Percentiles rank a stretch among this genome's conserved stretches.
Evolutionary conservation across 2,797 vertebrate genomes (phyloP).

Genomic region (Paedocypris micromegethes): DNA sequence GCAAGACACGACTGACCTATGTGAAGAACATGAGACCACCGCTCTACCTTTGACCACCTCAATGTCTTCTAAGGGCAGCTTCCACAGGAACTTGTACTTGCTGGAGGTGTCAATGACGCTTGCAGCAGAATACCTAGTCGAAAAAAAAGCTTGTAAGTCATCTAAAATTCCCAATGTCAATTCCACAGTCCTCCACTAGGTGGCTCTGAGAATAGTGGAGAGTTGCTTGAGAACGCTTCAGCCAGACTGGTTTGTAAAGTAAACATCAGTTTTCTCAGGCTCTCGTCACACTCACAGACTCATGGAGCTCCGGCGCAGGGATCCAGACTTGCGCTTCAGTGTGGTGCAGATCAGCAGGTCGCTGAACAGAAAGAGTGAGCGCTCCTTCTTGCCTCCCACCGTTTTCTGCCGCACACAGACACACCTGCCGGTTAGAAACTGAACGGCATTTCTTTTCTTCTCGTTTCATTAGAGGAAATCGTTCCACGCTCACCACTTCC

Average conservation of each 20-base stretch:
- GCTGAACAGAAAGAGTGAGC: constrained; percentile 95
- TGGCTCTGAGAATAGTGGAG: too few relatives aligned
- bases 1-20: too few relatives aligned
- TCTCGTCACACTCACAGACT: constrained; percentile 77
- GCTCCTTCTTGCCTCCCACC: constrained; percentile 92
- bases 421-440: background rate
- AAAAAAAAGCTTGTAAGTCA: background rate
- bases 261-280: constrained; percentile 32
- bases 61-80: constrained; percentile 86
- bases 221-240: too few relatives aligned
- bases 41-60: constrained; percentile 90
- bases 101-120: constrained; percentile 94
- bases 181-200: constrained; percentile 8
- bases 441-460: background rate
- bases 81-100: constrained; percentile 98
- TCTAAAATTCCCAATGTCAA: background rate
- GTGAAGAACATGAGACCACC: background rate
- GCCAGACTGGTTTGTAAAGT: constrained; percentile 5
- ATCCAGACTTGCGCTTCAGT: constrained; percentile 93
- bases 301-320: constrained; percentile 94
- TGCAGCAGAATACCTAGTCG: constrained; percentile 82
- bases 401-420: constrained; percentile 73
- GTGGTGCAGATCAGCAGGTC: constrained; percentile 96
- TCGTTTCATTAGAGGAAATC: background rate
- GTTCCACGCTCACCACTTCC: constrained; percentile 84